Base-by-base conservation (phyloP, 2,797 vertebrate genomes). In the Bovichtus variegatus region DNA sequence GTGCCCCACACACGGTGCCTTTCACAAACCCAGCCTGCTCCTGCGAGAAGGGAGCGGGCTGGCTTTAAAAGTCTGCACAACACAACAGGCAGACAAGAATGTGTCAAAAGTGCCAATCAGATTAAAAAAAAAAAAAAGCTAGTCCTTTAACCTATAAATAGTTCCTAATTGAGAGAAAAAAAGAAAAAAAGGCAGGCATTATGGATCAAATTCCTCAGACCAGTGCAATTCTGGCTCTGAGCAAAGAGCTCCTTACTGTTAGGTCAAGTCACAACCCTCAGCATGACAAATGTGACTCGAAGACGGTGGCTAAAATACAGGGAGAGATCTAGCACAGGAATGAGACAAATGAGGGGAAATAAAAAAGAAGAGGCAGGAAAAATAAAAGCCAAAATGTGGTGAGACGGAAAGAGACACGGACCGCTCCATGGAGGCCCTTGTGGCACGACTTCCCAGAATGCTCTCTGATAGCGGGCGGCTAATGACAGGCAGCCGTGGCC, bases 401-500 rank as follows among this genome's bases (percentile, higher is more conserved):
- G 83, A 92, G 90, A 90, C 80, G 66, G 84, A 91, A 81, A 85
- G 92, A 92, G 91, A 92, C 82, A 82, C 59, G 46, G 80, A 82
- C 76, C 41, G 31, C 81, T 85, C 82, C 25, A 21, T 3, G 58
- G 84, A 87, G 87, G 88, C 85, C 83, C 80, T 78, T 93, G 91
- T 74, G 89, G 90, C 86, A 63, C 9, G 36, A 53, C 77, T 93
- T 93, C 91, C 93, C 91, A 93, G 93, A 90, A 93, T 93, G 90
- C 92, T 85, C 88, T 89, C 88, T 87, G 89, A 93, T 91, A 93
- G 89, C 83, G 82, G 88, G 76, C 47, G 50, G 76, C 74, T 94
- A 95, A 95, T 93, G 88, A 94, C 91, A 95, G 94, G 80, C 93
- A 89, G 85, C 88, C 76, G 64, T 59, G 70, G 83, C 93, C 93